Percentiles rank a stretch among this genome's conserved stretches.
These are phyloP conservation scores for Callipepla californica DNA, from an alignment of 2,113 vertebrate species.

Conservation along the genomic window DNA sequence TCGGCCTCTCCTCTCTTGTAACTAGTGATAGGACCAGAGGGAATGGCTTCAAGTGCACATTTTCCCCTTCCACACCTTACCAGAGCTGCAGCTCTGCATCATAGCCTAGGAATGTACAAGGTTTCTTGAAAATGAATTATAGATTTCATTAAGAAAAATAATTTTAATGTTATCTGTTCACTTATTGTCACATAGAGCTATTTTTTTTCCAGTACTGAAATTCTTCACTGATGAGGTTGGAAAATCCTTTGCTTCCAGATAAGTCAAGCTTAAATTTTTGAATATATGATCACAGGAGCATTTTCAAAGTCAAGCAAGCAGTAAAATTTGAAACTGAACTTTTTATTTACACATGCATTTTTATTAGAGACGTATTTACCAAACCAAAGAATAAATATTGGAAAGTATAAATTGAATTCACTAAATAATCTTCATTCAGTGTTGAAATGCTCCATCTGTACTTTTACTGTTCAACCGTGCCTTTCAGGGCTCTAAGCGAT, in stretches of 20 bases:
- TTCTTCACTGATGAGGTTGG: slow-evolving; percentile 5
- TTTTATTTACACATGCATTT: slow-evolving; percentile 31
- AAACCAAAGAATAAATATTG: slow-evolving; percentile 43
- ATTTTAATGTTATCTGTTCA: slow-evolving; percentile 13
- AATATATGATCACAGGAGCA: background rate
- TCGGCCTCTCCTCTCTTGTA: too few species aligned
- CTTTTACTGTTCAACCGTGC: background rate
- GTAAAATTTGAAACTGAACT: slow-evolving; percentile 37
- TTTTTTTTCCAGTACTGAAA: background rate
- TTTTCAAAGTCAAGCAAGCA: slow-evolving; percentile 42
- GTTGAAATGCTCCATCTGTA: background rate
- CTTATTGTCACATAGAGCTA: background rate
- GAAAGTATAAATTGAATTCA: slow-evolving; percentile 7
- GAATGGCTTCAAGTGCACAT: too few species aligned
- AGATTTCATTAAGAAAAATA: background rate
- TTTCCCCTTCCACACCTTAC: background rate
- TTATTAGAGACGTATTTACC: slow-evolving; percentile 44
- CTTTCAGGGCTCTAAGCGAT: background rate
- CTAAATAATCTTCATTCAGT: background rate
- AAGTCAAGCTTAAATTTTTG: slow-evolving; percentile 16
- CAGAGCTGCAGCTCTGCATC: background rate
- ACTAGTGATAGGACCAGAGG: too few species aligned
- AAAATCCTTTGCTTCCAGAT: background rate
- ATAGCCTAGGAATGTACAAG: background rate
- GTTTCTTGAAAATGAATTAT: background rate